phyloP scores from a whole-genome alignment of 2,797 vertebrate genomes.

The Hafferia zeledoni region DNA sequence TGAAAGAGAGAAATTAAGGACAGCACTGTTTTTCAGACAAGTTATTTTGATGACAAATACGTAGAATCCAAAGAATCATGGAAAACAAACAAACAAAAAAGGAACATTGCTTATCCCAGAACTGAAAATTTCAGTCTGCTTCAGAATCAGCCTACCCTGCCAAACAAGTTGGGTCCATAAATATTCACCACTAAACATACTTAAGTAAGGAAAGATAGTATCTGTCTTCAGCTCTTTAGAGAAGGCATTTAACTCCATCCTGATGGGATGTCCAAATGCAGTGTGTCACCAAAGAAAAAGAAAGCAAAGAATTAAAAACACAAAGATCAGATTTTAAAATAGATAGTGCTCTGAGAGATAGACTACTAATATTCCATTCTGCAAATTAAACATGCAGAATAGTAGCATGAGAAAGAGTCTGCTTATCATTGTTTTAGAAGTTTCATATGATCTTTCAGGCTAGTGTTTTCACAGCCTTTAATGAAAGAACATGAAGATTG shows the following conservation, averaged over 20 bases:
- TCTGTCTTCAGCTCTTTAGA: neutral
- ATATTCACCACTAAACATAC: neutral
- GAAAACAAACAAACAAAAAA: neutral
- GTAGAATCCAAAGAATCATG: neutral
- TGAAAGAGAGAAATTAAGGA: neutral
- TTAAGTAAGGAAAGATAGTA: neutral
- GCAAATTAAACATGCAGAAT: neutral
- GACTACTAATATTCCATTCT: neutral
- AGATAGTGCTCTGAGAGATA: neutral
- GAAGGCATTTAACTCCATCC: neutral
- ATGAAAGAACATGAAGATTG: neutral
- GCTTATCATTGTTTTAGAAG: neutral
- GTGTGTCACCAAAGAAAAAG: neutral
- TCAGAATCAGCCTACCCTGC: neutral
- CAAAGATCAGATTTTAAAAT: neutral
- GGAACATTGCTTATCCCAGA: neutral
- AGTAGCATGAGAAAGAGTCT: neutral
- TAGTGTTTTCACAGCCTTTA: neutral
- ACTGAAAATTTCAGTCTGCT: neutral
- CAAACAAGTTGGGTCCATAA: neutral
- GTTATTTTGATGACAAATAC: neutral
- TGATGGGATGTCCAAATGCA: neutral
- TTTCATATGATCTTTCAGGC: neutral
- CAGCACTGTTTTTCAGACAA: neutral
- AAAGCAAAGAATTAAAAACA: neutral